Evolutionary conservation across 2,113 vertebrate genomes (phyloP), one percentile per base, ranked within the genome.

Genomic region (Symphodus melops): DNA sequence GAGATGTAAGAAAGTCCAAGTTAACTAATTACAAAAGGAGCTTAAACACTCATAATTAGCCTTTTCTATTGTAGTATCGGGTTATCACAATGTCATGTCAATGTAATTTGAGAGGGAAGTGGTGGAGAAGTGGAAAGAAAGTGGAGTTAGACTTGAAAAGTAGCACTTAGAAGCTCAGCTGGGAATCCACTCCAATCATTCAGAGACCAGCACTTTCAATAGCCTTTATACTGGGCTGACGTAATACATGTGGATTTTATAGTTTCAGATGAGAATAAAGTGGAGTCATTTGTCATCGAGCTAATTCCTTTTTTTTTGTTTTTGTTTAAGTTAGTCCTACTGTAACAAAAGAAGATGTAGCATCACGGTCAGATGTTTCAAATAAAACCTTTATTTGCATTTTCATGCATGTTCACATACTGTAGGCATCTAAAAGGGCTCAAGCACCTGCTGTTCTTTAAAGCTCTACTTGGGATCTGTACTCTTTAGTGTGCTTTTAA

Each of bases 21-120:
- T 89, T 86, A 12, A 81, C 80, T 90, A 89, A 92, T 93, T 92
- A 88, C 83, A 84, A 84, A 91, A 86, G 83, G 81, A 82, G 90
- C 92, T 93, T 92, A 90, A 92, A 87, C 79, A 81, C 64, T 79
- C 73, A 67, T 89, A 91, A 93, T 93, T 92, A 91, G 84, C 84
- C 85, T 79, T 86, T 86, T 82, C 74, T 86, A 67, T 87, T 84
- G 84, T 85, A 28, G 56, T 68, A 78, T 69, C 44, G 33, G 84
- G 87, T 90, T 92, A 92, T 93, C 89, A 66, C 85, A 78, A 72
- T 83, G 87, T 84, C 87, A 85, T 70, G 82, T 79, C 84, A 77
- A 56, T 82, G 85, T 82, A 86, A 90, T 92, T 89, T 87, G 51
- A 86, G 81, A 81, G 60, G 49, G 73, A 77, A 88, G 80, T 62